phyloP scores from a whole-genome alignment of 2,888 invertebrate genomes.

The Drosophila diplacantha region DNA sequence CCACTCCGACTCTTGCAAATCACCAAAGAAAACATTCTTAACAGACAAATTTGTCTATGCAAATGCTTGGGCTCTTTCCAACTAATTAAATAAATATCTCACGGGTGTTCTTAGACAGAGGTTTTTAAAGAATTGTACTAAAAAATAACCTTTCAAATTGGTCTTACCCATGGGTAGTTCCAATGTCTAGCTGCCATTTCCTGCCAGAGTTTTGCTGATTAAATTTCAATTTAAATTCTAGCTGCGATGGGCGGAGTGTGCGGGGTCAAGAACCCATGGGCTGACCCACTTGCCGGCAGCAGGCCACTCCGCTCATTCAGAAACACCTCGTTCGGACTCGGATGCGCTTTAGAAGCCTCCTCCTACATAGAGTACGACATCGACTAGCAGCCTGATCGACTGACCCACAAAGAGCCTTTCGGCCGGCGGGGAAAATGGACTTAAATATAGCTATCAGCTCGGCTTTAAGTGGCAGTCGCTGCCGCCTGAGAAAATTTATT shows the following conservation, averaged over 20 bases:
- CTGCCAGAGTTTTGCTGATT: constrained; percentile 53
- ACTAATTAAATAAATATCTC: background rate
- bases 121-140: background rate
- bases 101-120: background rate
- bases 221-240: constrained; percentile 53
- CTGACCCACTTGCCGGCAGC: constrained; percentile 34
- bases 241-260: constrained; percentile 19
- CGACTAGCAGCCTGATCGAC: constrained; percentile 38
- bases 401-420: constrained; percentile 64
- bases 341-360: constrained; percentile 35
- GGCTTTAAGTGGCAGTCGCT: constrained; percentile 62
- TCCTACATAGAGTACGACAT: constrained; percentile 31
- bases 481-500: constrained; percentile 60
- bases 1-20: constrained; percentile 6
- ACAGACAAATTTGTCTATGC: background rate
- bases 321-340: constrained; percentile 8
- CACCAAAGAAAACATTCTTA: constrained; percentile 3
- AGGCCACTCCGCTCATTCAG: constrained; percentile 10
- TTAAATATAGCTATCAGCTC: constrained; percentile 68
- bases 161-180: constrained; percentile 10
- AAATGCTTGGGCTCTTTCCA: background rate
- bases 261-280: constrained; percentile 29
- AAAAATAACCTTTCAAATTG: background rate
- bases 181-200: constrained; percentile 12
- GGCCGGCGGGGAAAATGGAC: constrained; percentile 37